These are phyloP conservation scores for Drosophila kohkoa DNA, from an alignment of 1,140 invertebrate genomes.

Conservation along the genomic window DNA sequence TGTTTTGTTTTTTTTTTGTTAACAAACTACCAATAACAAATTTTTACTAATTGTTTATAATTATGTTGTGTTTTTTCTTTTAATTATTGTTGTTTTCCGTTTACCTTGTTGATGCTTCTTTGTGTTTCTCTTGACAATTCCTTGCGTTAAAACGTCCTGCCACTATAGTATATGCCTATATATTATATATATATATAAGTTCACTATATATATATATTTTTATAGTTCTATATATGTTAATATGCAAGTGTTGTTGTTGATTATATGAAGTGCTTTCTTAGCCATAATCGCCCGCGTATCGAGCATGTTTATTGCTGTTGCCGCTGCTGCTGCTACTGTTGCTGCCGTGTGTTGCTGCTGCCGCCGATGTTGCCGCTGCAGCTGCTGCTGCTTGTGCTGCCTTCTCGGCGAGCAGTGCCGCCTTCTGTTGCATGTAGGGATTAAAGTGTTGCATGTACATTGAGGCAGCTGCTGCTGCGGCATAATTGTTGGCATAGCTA, in stretches of 20 bases:
- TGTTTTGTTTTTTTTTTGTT: constrained; percentile 46
- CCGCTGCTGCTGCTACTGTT: constrained; percentile 37
- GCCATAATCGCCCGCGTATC: constrained; percentile 71
- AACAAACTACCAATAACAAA: constrained; percentile 84
- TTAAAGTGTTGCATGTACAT: constrained; percentile 81
- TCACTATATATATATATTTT: constrained; percentile 36
- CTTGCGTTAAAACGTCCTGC: constrained; percentile 69
- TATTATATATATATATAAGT: constrained; percentile 45
- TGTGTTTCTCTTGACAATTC: constrained; percentile 68
- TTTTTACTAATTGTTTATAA: constrained; percentile 78
- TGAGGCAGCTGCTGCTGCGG: constrained; percentile 68
- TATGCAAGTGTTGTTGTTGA: constrained; percentile 55
- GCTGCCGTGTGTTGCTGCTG: constrained; percentile 28
- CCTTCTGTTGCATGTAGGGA: constrained; percentile 77
- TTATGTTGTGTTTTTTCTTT: constrained; percentile 44
- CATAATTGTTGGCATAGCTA: constrained; percentile 72
- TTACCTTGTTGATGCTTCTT: constrained; percentile 74
- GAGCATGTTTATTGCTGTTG: constrained; percentile 56
- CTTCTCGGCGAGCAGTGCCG: constrained; percentile 68
- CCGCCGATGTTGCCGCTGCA: constrained; percentile 53
- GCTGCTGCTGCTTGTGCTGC: constrained; percentile 62
- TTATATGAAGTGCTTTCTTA: constrained; percentile 43
- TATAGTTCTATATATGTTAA: constrained; percentile 47
- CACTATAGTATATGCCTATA: constrained; percentile 26
- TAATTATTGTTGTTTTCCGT: constrained; percentile 78